Evolutionary conservation across 2,797 vertebrate genomes (phyloP), one percentile per base, ranked within the genome.

Genomic region (Etheostoma nigrum): DNA sequence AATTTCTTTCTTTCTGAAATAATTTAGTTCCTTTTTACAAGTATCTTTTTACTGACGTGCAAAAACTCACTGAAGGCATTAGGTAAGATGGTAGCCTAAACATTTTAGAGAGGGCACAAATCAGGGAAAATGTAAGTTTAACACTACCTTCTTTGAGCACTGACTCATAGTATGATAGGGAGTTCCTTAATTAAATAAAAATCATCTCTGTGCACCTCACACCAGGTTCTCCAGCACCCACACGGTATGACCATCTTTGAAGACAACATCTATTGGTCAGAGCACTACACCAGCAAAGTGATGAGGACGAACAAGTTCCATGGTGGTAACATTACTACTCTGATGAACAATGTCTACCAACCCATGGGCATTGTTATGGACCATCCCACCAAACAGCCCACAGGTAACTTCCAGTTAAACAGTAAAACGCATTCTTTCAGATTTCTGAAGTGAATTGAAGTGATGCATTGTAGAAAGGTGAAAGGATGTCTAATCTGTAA

Each of bases 241-340:
- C 96, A 98, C 13, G 93, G 94, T 18, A 91, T 99, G 79, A 96
- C 97, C n/a, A 23, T 99, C 51, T 99, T 99, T 54, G 97, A 99
- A 86, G 97, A 99, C 87, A 93, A 85, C 40, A 76, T 99, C 72
- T 99, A 96, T 90, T 99, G 98, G 98, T 97, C 94, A 3, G 97
- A 99, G 60, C 94, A 93, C 14, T 93, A 94, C 65, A 96, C 93
- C 62, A 93, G 94, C 63, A 91, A 91, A 68, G 96, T 99, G 65
- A 95, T 98, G 88, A 95, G 89, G 27, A 97, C 96, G 18, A 98
- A 98, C 91, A 99, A 98, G 79, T 99, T 97, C 94, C 96, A 98
- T 13, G 97, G 98, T 33, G 94, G 95, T 55, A 98, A 99, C 91
- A 87, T 96, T 79, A 96, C 95, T 47, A 91, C 94, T 55, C 81